Conservation (phyloP, 2,113 vertebrate genomes). For the Sinocyclocheilus rhinocerous region DNA sequence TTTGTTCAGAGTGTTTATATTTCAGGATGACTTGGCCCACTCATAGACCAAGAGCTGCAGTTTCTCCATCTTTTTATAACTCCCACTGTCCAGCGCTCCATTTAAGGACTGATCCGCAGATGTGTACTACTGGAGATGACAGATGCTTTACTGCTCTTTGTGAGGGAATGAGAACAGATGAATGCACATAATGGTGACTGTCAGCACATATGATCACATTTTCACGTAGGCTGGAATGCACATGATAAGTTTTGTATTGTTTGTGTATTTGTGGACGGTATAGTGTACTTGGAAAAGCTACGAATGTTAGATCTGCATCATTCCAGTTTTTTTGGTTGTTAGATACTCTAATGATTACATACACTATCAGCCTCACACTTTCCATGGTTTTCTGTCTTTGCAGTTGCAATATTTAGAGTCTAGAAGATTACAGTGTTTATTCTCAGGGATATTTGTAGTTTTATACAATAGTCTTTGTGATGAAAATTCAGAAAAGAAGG, state of each 20-base stretch:
- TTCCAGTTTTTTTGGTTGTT: neutral
- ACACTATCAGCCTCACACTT: neutral
- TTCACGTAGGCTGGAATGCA: neutral
- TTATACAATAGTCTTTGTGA: neutral
- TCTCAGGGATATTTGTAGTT: neutral
- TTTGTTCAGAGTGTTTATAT: slow-evolving; percentile 28
- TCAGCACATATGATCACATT: neutral
- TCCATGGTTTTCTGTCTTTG: neutral
- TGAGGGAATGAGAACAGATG: neutral
- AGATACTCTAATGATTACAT: neutral
- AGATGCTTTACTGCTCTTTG: slow-evolving; percentile 29
- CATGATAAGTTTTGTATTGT: neutral
- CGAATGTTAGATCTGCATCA: neutral
- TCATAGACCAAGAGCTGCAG: slow-evolving; percentile 8
- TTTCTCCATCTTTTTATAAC: slow-evolving; percentile 41
- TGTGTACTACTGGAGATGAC: slow-evolving; percentile 45
- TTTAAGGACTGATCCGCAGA: slow-evolving; percentile 54
- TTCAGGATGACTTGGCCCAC: slow-evolving; percentile 18
- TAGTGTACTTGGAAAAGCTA: neutral
- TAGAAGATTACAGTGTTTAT: neutral
- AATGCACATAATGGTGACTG: neutral
- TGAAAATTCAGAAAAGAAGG: neutral
- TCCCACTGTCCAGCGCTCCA: slow-evolving; percentile 45
- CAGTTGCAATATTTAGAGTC: neutral
- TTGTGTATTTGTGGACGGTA: neutral